Evolutionary conservation across 2,113 vertebrate species (phyloP).

Genomic region (Copsychus sechellarum): DNA sequence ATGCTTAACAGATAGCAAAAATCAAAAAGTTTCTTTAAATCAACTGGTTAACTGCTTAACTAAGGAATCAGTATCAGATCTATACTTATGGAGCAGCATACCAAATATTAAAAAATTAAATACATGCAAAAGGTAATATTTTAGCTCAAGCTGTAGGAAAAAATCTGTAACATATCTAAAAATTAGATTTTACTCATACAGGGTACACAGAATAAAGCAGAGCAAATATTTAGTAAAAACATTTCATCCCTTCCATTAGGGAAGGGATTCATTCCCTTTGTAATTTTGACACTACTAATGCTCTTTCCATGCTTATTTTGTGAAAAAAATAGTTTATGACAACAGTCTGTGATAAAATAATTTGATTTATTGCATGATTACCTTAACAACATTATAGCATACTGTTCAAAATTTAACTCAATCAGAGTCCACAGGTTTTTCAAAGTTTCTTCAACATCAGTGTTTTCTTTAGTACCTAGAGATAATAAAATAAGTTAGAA

Average conservation of each 20-base stretch:
- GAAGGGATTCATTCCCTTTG: neutral
- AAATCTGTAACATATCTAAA: neutral
- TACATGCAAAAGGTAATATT: neutral
- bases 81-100: neutral
- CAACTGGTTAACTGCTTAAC: neutral
- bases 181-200: neutral
- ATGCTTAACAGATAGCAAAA: neutral
- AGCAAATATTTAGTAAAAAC: neutral
- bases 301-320: neutral
- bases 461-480: conserved; percentile 83
- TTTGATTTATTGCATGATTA: conserved; percentile 61
- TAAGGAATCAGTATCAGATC: neutral
- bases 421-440: conserved; percentile 78
- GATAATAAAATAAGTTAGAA: neutral
- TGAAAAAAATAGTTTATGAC: neutral
- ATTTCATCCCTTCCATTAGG: neutral
- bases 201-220: neutral
- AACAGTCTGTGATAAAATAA: neutral
- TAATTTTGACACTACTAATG: neutral
- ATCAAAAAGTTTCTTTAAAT: neutral
- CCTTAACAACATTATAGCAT: conserved; percentile 81
- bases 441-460: conserved; percentile 73
- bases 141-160: neutral
- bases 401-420: conserved; percentile 79
- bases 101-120: neutral